Evolutionary conservation across 2,797 vertebrate species (phyloP).

Genomic region (Sarcophilus harrisii): DNA sequence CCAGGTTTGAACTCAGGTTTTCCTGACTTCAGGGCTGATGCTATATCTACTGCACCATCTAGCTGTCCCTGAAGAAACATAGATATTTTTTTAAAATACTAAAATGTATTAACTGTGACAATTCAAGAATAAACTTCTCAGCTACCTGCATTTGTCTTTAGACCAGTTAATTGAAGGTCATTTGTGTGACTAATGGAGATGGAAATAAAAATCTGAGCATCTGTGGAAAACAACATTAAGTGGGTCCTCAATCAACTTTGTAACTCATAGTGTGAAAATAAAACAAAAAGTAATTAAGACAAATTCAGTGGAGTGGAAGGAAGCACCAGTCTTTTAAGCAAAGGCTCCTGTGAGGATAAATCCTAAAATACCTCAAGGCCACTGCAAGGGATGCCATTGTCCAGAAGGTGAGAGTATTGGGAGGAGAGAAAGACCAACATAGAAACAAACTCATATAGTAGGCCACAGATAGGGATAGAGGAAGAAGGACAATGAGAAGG

Average conservation of each 20-base stretch:
- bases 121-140: background rate
- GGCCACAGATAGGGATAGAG: background rate
- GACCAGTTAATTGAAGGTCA: background rate
- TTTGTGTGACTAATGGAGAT: background rate
- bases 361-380: background rate
- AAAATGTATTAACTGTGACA: background rate
- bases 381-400: background rate
- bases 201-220: background rate
- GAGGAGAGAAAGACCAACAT: background rate
- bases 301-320: background rate
- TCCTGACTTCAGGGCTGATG: no score
- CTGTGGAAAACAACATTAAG: background rate
- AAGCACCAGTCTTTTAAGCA: background rate
- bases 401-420: background rate
- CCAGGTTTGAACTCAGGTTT: no score
- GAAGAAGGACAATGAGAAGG: background rate
- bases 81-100: background rate
- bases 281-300: background rate
- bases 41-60: no score
- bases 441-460: background rate
- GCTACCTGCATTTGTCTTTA: background rate
- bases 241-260: background rate
- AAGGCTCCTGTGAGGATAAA: background rate
- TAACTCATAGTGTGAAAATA: background rate
- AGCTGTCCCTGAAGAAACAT: background rate